Evolutionary conservation across 1,140 invertebrate genomes (phyloP).

Genomic region (Trichomalopsis sarcophagae): DNA sequence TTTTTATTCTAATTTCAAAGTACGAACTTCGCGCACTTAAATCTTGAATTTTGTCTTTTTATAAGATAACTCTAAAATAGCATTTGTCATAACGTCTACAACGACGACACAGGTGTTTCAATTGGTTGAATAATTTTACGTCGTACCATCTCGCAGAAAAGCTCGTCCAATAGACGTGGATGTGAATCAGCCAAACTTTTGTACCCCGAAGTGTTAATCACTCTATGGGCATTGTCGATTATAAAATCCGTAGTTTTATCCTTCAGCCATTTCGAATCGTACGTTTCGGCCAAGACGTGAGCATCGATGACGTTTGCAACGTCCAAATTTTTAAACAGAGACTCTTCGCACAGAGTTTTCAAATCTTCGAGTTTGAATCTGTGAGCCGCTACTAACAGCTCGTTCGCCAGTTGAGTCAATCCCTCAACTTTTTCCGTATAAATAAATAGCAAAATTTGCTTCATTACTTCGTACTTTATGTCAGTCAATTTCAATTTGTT

Average conservation of each 20-base stretch:
- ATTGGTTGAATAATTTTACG: not conserved
- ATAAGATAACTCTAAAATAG: too few relatives aligned
- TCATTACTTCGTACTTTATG: not conserved
- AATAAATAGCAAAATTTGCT: not conserved
- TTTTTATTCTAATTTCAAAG: too few relatives aligned
- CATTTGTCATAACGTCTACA: not conserved
- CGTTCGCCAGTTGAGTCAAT: not conserved
- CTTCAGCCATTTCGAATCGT: not conserved
- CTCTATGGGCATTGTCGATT: not conserved
- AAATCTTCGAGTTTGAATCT: conserved; percentile 4
- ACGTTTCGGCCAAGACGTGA: not conserved
- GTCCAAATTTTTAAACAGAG: not conserved
- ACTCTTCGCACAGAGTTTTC: not conserved
- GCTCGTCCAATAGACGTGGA: not conserved
- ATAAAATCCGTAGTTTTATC: not conserved
- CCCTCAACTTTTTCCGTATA: not conserved
- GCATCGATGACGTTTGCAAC: not conserved
- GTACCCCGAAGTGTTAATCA: not conserved
- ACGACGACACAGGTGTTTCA: not conserved
- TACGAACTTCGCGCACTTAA: too few relatives aligned
- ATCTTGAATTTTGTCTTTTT: too few relatives aligned
- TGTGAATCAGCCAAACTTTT: not conserved
- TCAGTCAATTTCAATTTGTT: not conserved
- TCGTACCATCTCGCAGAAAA: not conserved
- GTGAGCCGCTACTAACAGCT: not conserved